Base-by-base conservation (phyloP, 2,888 invertebrate species). In the Archips xylosteana region DNA sequence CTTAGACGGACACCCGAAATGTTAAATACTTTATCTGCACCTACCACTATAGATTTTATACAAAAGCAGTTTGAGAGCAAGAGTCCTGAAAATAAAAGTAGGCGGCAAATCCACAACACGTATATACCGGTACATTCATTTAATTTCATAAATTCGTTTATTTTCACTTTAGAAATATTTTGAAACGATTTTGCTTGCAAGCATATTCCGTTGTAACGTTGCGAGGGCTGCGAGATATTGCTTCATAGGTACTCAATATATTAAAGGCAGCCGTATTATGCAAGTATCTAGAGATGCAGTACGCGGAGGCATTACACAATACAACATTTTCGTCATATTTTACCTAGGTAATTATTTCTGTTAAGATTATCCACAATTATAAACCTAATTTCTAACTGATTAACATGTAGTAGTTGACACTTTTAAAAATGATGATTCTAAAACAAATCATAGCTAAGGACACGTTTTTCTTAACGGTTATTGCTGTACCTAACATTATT, bases 361-460 rank as follows among this genome's bases (percentile, higher is more conserved):
- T 54, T 45, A 66, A 49, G 0, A 49, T 57, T 62, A 63, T 68
- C 62, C 47, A 63, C 63, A 73, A 54, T 34, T 57, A 68, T 68
- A 51, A 49, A 32, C 32, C 49, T 51, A 64, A 49, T 64, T 49
- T 49, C 32, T 49, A 34, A 64, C 49, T 57, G n/a, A 64, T 64
- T 69, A 60, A 59, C 47, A 15, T 69, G 36, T 42, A 63, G n/a
- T 64, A 45, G 34, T 45, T 42, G 62, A 63, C 72, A 68, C 49
- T 64, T 73, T 59, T 15, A 68, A 63, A 59, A 59, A 68, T 47
- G 69, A 73, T 69, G 73, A 73, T 73, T 73, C 64, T 73, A 73
- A 64, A 73, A 73, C 73, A 73, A 73, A 73, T 73, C 73, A 73
- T 60, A 64, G 64, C 57, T 69, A 69, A 57, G 63, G 49, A 68